phyloP scores from a whole-genome alignment of 2,888 invertebrate genomes.

The Anagyrus pseudococci region DNA sequence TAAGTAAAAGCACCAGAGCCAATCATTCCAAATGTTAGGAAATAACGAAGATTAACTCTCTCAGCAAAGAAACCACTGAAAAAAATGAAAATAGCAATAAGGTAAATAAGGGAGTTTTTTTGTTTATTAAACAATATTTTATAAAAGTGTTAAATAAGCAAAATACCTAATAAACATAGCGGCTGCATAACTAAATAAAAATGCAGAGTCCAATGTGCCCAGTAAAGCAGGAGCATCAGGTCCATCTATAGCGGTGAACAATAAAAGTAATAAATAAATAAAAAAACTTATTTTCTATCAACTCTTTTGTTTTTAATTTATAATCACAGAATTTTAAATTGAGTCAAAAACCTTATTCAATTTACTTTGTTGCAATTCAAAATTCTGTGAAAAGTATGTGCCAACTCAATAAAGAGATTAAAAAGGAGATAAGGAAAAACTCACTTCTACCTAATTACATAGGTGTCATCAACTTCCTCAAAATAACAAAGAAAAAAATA shows the following conservation, averaged over 20 bases:
- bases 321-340: too few relatives aligned
- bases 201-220: slow-evolving; percentile 89
- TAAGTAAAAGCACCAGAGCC: slow-evolving; percentile 69
- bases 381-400: too few relatives aligned
- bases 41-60: slow-evolving; percentile 87
- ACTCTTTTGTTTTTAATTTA: too few relatives aligned
- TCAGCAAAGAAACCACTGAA: slow-evolving; percentile 88
- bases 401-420: too few relatives aligned
- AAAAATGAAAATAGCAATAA: slow-evolving; percentile 18
- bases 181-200: slow-evolving; percentile 88
- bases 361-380: too few relatives aligned
- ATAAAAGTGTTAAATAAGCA: slow-evolving; percentile 19
- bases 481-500: too few relatives aligned
- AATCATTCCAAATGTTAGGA: slow-evolving; percentile 90
- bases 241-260: slow-evolving; percentile 64
- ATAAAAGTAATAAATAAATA: background rate
- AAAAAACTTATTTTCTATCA: background rate
- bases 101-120: background rate
- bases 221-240: slow-evolving; percentile 77
- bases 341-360: too few relatives aligned
- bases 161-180: slow-evolving; percentile 84
- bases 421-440: too few relatives aligned
- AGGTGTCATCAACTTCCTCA: too few relatives aligned
- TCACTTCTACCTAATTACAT: too few relatives aligned
- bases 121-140: slow-evolving; percentile 16